Evolutionary conservation across 2,888 invertebrate species (phyloP).

Genomic region (Tinea semifulvella): DNA sequence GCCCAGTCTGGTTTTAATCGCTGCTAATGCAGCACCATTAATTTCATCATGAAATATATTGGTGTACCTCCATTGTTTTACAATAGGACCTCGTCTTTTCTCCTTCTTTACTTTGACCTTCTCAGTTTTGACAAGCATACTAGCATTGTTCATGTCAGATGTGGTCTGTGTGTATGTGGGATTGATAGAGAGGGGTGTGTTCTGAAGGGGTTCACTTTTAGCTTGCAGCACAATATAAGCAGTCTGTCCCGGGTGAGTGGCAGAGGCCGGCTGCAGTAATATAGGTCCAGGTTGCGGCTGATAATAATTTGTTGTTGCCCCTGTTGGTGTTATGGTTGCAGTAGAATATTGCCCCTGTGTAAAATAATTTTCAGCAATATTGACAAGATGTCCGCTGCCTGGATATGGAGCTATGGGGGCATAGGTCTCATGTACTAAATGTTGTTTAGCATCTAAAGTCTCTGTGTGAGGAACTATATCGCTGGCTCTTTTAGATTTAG

Average conservation of each 20-base stretch:
- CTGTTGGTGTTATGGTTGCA: constrained; percentile 37
- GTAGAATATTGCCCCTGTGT: constrained; percentile 54
- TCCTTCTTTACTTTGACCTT: constrained; percentile 49
- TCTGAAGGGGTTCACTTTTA: constrained; percentile 46
- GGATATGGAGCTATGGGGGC: constrained; percentile 48
- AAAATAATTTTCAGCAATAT: constrained; percentile 60
- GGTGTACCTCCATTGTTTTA: constrained; percentile 66
- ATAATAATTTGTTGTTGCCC: constrained; percentile 49
- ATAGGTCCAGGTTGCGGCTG: constrained; percentile 49
- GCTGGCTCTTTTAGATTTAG: constrained; percentile 51
- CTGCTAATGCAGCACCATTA: constrained; percentile 58
- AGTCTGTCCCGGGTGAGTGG: constrained; percentile 42
- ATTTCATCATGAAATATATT: constrained; percentile 67
- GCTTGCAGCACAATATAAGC: constrained; percentile 55
- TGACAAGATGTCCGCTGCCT: constrained; percentile 55
- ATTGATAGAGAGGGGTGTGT: constrained; percentile 28
- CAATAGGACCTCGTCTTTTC: constrained; percentile 50
- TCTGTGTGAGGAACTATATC: constrained; percentile 31
- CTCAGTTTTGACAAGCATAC: constrained; percentile 27
- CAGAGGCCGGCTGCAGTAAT: constrained; percentile 41
- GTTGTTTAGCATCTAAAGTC: constrained; percentile 25
- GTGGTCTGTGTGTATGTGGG: constrained; percentile 31
- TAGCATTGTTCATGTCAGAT: constrained; percentile 25
- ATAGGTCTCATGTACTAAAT: constrained; percentile 27
- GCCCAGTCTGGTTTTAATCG: constrained; percentile 60